Evolutionary conservation across 2,797 vertebrate genomes (phyloP).

Genomic region (Acanthopagrus latus): DNA sequence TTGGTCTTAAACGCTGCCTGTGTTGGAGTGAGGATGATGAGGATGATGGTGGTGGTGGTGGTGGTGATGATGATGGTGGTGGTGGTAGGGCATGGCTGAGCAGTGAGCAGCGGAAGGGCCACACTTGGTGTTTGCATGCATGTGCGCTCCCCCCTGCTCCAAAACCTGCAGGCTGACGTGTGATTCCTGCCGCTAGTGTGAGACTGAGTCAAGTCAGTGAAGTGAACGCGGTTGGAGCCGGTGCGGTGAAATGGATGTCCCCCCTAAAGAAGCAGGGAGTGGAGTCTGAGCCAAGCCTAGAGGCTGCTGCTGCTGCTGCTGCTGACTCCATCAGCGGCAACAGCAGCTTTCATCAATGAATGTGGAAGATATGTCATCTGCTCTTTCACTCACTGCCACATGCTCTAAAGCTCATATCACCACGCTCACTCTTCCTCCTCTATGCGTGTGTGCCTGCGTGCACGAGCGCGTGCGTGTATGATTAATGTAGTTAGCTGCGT

Average conservation of each 20-base stretch:
- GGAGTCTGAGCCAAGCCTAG: slow-evolving; percentile 63
- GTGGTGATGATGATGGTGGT: background rate
- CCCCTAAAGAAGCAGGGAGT: slow-evolving; percentile 55
- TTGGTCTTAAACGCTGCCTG: slow-evolving; percentile 38
- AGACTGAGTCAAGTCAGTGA: slow-evolving; percentile 53
- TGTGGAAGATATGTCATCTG: slow-evolving; percentile 61
- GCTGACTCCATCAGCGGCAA: slow-evolving; percentile 23
- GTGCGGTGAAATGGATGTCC: slow-evolving; percentile 54
- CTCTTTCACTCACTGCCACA: slow-evolving; percentile 60
- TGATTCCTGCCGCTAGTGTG: slow-evolving; percentile 21
- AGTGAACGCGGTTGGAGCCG: slow-evolving; percentile 31
- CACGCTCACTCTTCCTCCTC: background rate
- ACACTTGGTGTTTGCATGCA: slow-evolving; percentile 52
- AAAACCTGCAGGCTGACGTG: slow-evolving; percentile 63
- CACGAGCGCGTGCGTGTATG: slow-evolving; percentile 31
- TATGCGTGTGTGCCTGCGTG: slow-evolving; percentile 7
- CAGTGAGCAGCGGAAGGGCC: slow-evolving; percentile 65
- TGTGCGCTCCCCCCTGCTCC: slow-evolving; percentile 43
- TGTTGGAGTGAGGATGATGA: slow-evolving; percentile 37
- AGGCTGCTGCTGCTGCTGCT: slow-evolving; percentile 54
- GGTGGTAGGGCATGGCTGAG: background rate
- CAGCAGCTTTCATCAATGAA: slow-evolving; percentile 69
- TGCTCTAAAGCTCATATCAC: slow-evolving; percentile 40
- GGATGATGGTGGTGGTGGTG: slow-evolving; percentile 17
- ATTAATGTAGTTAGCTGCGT: slow-evolving; percentile 78